Evolutionary conservation across 2,888 invertebrate genomes (phyloP), one percentile per base, ranked within the genome.

Genomic region (Bruchidius siliquastri): DNA sequence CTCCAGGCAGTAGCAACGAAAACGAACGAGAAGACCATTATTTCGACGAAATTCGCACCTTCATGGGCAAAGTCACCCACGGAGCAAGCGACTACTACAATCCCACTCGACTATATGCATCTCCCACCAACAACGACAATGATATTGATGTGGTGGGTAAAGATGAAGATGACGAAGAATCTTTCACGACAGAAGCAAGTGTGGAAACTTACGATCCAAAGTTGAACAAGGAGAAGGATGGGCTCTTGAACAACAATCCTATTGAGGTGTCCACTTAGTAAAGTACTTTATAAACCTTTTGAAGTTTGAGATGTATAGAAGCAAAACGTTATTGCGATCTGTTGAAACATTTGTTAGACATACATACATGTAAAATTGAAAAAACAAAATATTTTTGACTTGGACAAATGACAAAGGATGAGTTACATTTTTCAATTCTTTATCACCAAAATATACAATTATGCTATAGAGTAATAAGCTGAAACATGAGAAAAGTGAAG

Each of bases 31-130:
- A 95, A 80, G 93, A 93, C 77, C 90, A 93, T 2, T 95, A 92
- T 83, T 96, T 96, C 82, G 95, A 96, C 80, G 96, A 97, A 81
- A 96, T 97, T 74, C 90, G 96, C 70, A 93, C 92, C 21, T 96
- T 97, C 84, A 95, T 96, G 93, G 95, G 94, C 0, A 95, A 95
- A 84, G 95, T 96, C 66, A 78, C 89, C 86, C 74, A 87, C 83
- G 73, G 88, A 84, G 84, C 80, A 77, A 86, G 78, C 30, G 80
- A 82, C 6, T 82, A 82, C 77, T 87, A 85, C 76, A 84, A 87
- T 72, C 87, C 88, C 69, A 86, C 86, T 21, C 86, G 87, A 73
- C 82, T 88, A 6, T 87, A 87, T 26, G 87, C 87, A 21, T 83
- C 88, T 20, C 68, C 75, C 20, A 69, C 75, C 22, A 87, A 88